Conservation (phyloP, 1,140 invertebrate species). For the Drosophila triauraria region DNA sequence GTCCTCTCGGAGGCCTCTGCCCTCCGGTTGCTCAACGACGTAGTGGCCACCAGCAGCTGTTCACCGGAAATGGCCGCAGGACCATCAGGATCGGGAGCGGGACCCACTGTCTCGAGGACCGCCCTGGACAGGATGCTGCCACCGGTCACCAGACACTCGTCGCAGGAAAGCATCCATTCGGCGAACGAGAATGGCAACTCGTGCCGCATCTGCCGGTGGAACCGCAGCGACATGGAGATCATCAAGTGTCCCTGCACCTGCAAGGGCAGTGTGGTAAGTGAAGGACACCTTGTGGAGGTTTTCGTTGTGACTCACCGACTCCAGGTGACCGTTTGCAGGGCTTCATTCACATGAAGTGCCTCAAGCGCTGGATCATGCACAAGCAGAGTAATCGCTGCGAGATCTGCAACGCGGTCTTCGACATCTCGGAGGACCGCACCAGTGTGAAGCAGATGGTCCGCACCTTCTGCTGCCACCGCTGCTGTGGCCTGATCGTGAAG, state of each 20-base stretch:
- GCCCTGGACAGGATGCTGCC: conserved; percentile 29
- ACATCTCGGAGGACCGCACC: conserved; percentile 63
- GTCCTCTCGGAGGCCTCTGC: conserved; percentile 57
- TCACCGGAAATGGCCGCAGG: not conserved
- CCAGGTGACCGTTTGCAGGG: conserved; percentile 45
- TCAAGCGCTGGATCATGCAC: conserved; percentile 80
- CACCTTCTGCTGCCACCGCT: conserved; percentile 70
- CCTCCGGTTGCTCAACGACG: conserved; percentile 50
- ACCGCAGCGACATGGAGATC: conserved; percentile 76
- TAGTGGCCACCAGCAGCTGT: conserved; percentile 11
- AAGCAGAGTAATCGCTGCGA: conserved; percentile 75
- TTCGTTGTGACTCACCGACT: not conserved
- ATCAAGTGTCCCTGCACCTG: conserved; percentile 76
- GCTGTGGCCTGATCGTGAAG: conserved; percentile 70
- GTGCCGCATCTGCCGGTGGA: conserved; percentile 79
- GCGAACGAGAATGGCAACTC: conserved; percentile 71
- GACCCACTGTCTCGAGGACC: not conserved
- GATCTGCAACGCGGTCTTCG: conserved; percentile 61
- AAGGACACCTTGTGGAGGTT: too few relatives aligned
- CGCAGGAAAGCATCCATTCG: conserved; percentile 58
- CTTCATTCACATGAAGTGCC: conserved; percentile 72
- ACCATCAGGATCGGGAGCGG: not conserved
- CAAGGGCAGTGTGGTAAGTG: conserved; percentile 79
- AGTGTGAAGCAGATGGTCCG: conserved; percentile 71
- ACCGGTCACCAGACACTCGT: not conserved